Evolutionary conservation across 2,113 vertebrate genomes (phyloP).

Genomic region (Myiozetetes cayanensis): DNA sequence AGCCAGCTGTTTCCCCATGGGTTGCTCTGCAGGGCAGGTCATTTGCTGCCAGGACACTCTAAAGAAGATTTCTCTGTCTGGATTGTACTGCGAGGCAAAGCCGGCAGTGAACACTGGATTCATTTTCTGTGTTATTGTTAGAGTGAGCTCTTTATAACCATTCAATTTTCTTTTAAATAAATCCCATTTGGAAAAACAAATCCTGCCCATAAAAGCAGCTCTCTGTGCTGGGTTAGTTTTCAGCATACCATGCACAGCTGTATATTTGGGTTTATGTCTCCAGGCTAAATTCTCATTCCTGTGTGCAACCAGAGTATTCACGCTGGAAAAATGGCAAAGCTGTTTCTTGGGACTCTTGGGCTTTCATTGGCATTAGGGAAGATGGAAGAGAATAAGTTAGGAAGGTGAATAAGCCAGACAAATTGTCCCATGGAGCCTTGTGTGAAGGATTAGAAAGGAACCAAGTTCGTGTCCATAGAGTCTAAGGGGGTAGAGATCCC

Average conservation of each 20-base stretch:
- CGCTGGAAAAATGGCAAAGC: constrained; percentile 13
- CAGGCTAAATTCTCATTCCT: constrained; percentile 45
- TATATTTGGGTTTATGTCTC: constrained; percentile 59
- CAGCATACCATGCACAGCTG: constrained; percentile 40
- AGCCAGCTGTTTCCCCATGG: background rate
- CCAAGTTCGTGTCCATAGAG: background rate
- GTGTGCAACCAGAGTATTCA: background rate
- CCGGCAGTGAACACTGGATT: constrained; percentile 19
- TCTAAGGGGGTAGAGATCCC: background rate
- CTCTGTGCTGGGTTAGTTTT: constrained; percentile 46
- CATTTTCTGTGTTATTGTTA: constrained; percentile 65
- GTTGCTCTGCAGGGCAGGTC: background rate
- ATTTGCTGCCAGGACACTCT: background rate
- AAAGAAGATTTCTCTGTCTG: constrained; percentile 17
- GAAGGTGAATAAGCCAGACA: background rate
- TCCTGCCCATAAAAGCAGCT: constrained; percentile 53
- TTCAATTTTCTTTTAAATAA: constrained; percentile 62
- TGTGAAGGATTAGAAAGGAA: background rate
- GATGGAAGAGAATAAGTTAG: background rate
- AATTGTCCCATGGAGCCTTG: background rate
- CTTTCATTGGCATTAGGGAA: background rate
- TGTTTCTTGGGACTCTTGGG: background rate
- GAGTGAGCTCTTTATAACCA: constrained; percentile 57
- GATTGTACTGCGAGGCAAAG: background rate
- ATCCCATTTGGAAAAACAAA: constrained; percentile 71